These are phyloP conservation scores for Lophochroa leadbeateri DNA, from an alignment of 2,113 vertebrate species.

Conservation along the genomic window DNA sequence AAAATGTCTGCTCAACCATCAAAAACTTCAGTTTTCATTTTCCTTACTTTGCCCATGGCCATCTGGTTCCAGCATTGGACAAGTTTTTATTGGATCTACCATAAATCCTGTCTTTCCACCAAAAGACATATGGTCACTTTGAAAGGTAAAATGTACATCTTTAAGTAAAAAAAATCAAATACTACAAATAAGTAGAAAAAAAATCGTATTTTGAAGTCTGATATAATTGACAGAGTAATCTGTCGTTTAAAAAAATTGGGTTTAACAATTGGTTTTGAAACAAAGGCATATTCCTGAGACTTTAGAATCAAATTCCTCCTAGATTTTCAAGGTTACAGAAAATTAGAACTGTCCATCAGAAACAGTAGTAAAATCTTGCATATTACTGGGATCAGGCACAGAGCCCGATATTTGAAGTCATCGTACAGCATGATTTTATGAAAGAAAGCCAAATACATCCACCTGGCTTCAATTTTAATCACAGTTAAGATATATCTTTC, in stretches of 20 bases:
- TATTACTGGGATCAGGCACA: neutral
- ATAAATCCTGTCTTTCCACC: neutral
- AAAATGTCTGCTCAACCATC: neutral
- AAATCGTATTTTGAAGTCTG: neutral
- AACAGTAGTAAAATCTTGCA: neutral
- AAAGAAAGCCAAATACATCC: constrained; percentile 21
- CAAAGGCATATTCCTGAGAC: neutral
- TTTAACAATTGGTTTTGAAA: neutral
- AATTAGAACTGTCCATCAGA: neutral
- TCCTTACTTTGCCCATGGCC: neutral
- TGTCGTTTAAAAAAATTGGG: neutral
- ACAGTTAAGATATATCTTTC: neutral
- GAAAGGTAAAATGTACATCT: neutral
- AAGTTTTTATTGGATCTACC: neutral
- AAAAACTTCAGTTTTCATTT: neutral
- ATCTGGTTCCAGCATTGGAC: neutral
- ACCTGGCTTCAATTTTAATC: constrained; percentile 41
- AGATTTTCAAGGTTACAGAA: neutral
- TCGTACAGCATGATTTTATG: neutral
- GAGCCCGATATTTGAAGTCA: neutral
- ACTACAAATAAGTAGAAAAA: neutral
- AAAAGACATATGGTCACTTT: neutral
- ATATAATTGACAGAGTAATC: neutral
- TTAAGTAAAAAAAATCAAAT: neutral
- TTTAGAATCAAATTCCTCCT: neutral